Percentiles rank a stretch among this genome's conserved stretches.
Evolutionary conservation across 2,888 invertebrate genomes (phyloP).

Genomic region (Bombylius major): DNA sequence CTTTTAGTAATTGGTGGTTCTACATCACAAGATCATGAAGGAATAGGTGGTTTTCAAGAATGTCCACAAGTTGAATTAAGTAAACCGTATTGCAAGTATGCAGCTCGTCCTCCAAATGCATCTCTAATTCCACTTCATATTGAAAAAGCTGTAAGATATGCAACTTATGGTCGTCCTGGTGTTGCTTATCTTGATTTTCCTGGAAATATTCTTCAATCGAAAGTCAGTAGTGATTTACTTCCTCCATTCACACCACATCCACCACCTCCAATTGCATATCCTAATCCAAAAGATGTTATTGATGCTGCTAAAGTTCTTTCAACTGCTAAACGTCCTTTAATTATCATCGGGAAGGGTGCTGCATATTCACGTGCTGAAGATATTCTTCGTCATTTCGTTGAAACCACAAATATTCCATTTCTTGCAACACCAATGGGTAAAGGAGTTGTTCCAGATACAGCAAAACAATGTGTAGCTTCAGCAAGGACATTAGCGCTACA

Average conservation of each 20-base stretch:
- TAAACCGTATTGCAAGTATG: conserved; percentile 82
- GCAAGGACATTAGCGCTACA: conserved; percentile 77
- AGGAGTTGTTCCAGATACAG: conserved; percentile 61
- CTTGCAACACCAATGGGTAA: conserved; percentile 93
- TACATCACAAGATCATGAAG: conserved; percentile 83
- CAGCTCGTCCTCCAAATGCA: conserved; percentile 73
- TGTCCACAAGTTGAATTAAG: conserved; percentile 80
- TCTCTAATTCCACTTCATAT: conserved; percentile 77
- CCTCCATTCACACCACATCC: conserved; percentile 33
- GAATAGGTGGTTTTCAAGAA: conserved; percentile 93
- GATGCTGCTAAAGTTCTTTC: conserved; percentile 56
- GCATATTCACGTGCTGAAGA: conserved; percentile 70
- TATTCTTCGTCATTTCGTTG: conserved; percentile 54
- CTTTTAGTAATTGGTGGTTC: conserved; percentile 86
- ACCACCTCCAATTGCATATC: conserved; percentile 53
- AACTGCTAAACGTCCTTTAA: conserved; percentile 65
- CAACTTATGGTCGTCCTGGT: conserved; percentile 81
- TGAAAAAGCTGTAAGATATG: conserved; percentile 77
- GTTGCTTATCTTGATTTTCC: conserved; percentile 85
- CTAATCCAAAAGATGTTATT: conserved; percentile 55
- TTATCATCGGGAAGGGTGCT: conserved; percentile 85
- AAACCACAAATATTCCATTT: conserved; percentile 67
- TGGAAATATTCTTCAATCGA: conserved; percentile 60
- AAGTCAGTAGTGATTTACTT: conserved; percentile 24
- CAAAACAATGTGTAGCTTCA: conserved; percentile 63